Percentiles rank a stretch among this genome's conserved stretches.
Evolutionary conservation across 2,113 vertebrate species (phyloP).

Genomic region (Aviceda subcristata): DNA sequence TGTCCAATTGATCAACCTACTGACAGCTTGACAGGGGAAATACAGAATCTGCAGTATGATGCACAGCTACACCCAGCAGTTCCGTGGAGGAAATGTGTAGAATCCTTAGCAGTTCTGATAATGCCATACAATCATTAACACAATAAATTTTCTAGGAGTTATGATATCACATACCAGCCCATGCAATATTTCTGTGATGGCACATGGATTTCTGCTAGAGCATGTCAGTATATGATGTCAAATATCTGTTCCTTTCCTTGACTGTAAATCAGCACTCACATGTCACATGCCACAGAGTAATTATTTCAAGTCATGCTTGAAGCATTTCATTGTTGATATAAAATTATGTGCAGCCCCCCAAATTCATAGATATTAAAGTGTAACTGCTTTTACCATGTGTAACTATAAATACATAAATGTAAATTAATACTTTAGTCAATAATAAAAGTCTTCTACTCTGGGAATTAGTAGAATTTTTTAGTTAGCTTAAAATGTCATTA

Average conservation of each 20-base stretch:
- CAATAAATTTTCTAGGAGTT: background rate
- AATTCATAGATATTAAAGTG: background rate
- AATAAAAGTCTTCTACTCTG: background rate
- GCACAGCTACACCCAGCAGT: background rate
- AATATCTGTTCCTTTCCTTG: background rate
- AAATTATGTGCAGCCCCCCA: background rate
- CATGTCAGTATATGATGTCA: background rate
- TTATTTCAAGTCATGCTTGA: background rate
- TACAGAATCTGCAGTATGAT: background rate
- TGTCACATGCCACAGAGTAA: background rate
- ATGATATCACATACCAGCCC: background rate
- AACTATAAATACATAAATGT: background rate
- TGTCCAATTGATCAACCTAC: background rate
- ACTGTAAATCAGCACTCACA: background rate
- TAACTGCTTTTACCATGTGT: background rate
- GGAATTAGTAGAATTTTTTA: background rate
- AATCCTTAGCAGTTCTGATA: background rate
- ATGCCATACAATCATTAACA: background rate
- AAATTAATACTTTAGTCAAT: background rate
- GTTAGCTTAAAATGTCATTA: background rate
- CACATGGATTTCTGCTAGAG: background rate
- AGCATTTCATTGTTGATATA: background rate
- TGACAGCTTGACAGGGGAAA: background rate
- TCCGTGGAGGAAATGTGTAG: background rate
- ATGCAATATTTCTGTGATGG: background rate